phyloP scores from a whole-genome alignment of 2,113 vertebrate species.

The Actenoides hombroni region DNA sequence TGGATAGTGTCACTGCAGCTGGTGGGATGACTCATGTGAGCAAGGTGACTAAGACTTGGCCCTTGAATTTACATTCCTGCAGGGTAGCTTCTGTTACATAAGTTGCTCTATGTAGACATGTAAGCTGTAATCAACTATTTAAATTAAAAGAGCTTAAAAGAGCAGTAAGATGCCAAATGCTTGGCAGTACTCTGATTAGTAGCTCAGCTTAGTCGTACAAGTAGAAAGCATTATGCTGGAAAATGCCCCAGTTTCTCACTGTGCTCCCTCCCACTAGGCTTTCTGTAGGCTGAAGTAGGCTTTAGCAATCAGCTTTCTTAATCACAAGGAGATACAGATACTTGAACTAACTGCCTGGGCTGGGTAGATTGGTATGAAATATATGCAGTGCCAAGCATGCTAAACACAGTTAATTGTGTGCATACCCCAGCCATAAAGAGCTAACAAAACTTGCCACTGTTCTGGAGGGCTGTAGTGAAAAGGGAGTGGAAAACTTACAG shows the following conservation, averaged over 20 bases:
- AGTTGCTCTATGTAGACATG: neutral
- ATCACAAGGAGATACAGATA: conserved; percentile 12
- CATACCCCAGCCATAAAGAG: neutral
- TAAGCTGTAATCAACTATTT: conserved; percentile 48
- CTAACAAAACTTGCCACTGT: neutral
- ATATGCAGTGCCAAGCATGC: neutral
- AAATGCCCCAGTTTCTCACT: conserved; percentile 43
- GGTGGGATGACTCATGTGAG: conserved; percentile 13
- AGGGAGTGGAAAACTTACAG: neutral
- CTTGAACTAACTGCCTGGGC: neutral
- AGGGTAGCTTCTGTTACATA: conserved; percentile 31
- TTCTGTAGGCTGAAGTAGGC: conserved; percentile 24
- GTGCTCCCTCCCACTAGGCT: conserved; percentile 8
- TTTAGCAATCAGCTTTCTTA: neutral
- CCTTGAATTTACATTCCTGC: conserved; percentile 25
- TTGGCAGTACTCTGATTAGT: neutral
- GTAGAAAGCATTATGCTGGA: conserved; percentile 35
- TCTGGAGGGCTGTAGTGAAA: neutral
- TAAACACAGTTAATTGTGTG: neutral
- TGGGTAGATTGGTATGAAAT: neutral
- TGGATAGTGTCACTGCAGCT: conserved; percentile 38
- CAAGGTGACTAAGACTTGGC: conserved; percentile 37
- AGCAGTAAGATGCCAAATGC: neutral
- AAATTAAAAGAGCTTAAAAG: conserved; percentile 53
- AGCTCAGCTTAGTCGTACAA: neutral